Percentiles rank a stretch among this genome's conserved stretches.
Conservation (phyloP, 2,888 invertebrate genomes). For the Sarcophaga variegata region DNA sequence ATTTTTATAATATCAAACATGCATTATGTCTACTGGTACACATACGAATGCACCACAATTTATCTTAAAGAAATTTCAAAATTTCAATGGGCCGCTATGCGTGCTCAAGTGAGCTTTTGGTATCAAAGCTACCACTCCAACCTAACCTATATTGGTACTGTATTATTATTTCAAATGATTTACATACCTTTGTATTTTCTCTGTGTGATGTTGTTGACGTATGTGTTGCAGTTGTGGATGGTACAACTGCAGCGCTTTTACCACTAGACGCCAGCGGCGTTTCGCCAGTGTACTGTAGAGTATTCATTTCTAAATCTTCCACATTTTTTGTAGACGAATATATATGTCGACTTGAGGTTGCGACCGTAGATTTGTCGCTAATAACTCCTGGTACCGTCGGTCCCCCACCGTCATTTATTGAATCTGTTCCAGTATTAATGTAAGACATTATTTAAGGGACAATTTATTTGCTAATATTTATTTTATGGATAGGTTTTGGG, state of each 20-base stretch:
- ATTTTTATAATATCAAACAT: too few species aligned
- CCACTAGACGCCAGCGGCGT: constrained; percentile 5
- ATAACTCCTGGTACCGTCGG: neutral
- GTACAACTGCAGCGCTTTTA: constrained; percentile 10
- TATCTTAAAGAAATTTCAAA: too few species aligned
- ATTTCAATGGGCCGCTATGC: too few species aligned
- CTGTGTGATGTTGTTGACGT: constrained; percentile 22
- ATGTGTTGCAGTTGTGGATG: constrained; percentile 26
- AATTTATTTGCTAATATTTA: neutral
- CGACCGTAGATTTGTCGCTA: neutral
- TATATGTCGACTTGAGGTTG: neutral
- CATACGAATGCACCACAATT: too few species aligned
- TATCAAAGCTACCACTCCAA: too few species aligned
- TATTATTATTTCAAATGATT: too few species aligned
- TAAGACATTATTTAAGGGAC: constrained; percentile 31
- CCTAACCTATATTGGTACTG: too few species aligned
- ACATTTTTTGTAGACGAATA: constrained; percentile 32
- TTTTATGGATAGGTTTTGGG: neutral
- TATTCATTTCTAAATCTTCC: constrained; percentile 48
- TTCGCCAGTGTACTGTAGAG: constrained; percentile 16
- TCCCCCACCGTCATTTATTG: constrained; percentile 20
- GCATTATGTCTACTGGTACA: too few species aligned
- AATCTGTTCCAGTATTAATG: constrained; percentile 23
- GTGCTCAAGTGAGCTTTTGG: too few species aligned
- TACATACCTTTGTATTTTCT: constrained; percentile 44